A percentile compares a stretch with the other conserved stretches of the same genome.
phyloP scores from a whole-genome alignment of 2,113 vertebrate genomes.

The Malurus cyaneus region DNA sequence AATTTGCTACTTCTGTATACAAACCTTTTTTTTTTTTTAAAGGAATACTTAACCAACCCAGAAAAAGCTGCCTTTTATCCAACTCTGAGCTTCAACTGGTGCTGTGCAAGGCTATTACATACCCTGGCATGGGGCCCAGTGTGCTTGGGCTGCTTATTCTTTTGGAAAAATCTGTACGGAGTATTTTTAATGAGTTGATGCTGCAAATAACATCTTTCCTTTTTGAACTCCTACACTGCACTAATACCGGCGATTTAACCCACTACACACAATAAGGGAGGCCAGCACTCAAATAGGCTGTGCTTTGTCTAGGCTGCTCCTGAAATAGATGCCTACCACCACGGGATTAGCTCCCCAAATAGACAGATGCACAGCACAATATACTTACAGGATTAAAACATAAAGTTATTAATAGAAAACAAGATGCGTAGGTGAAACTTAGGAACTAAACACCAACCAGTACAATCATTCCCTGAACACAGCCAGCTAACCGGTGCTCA shows the following conservation, averaged over 20 bases:
- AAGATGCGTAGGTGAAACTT: neutral
- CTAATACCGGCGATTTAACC: neutral
- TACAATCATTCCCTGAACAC: neutral
- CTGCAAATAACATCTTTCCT: conserved; percentile 18
- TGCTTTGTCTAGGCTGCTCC: neutral
- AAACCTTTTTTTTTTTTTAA: conserved; percentile 23
- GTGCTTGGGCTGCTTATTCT: conserved; percentile 38
- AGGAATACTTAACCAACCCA: conserved; percentile 23
- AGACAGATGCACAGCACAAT: neutral
- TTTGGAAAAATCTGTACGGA: conserved; percentile 32
- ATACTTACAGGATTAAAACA: conserved; percentile 6
- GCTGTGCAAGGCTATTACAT: neutral
- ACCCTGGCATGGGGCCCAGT: conserved; percentile 4
- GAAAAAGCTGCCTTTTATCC: conserved; percentile 37
- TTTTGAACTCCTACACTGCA: conserved; percentile 13
- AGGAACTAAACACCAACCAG: neutral
- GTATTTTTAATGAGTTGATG: conserved; percentile 22
- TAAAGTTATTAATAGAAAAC: conserved; percentile 17
- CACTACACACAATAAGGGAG: neutral
- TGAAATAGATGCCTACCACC: conserved; percentile 20
- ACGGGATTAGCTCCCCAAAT: conserved; percentile 2
- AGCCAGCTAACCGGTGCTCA: neutral
- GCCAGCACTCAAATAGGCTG: neutral
- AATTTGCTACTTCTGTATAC: conserved; percentile 69
- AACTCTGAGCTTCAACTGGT: neutral